These are phyloP conservation scores for Apis dorsata DNA, from an alignment of 1,140 invertebrate species.

Conservation along the genomic window DNA sequence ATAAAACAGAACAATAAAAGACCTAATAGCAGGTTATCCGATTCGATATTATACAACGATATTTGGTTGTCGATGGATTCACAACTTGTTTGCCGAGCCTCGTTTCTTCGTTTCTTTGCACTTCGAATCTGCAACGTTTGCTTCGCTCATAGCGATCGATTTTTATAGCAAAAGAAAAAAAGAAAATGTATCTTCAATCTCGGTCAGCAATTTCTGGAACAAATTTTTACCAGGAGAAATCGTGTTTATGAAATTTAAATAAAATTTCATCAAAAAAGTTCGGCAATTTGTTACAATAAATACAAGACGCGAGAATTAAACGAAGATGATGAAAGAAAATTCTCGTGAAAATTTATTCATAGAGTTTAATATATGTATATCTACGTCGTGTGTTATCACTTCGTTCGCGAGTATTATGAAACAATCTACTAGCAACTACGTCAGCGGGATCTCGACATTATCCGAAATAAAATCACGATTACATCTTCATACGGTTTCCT, in stretches of 20 bases:
- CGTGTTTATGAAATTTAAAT: too few relatives aligned
- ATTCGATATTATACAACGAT: constrained; percentile 31
- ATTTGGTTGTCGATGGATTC: constrained; percentile 56
- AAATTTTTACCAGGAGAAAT: too few relatives aligned
- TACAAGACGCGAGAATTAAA: too few relatives aligned
- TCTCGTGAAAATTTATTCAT: too few relatives aligned
- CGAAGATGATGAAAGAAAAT: too few relatives aligned
- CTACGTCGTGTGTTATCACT: not conserved
- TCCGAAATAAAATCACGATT: not conserved
- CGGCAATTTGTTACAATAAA: too few relatives aligned
- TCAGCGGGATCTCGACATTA: not conserved
- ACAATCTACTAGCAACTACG: too few relatives aligned
- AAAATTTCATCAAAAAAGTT: too few relatives aligned
- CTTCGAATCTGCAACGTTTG: constrained; percentile 39
- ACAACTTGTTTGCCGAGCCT: constrained; percentile 47
- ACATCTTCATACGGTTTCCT: not conserved
- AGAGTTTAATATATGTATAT: too few relatives aligned
- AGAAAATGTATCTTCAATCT: too few relatives aligned
- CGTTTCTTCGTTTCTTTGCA: constrained; percentile 47
- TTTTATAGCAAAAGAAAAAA: too few relatives aligned
- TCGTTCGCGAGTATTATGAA: not conserved
- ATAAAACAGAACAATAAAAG: constrained; percentile 55
- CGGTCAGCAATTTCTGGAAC: too few relatives aligned
- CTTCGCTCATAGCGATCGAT: constrained; percentile 14
- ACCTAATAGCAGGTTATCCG: constrained; percentile 31